A percentile compares a stretch with the other conserved stretches of the same genome.
phyloP scores from a whole-genome alignment of 2,888 invertebrate genomes.

The Drosophila recens region DNA sequence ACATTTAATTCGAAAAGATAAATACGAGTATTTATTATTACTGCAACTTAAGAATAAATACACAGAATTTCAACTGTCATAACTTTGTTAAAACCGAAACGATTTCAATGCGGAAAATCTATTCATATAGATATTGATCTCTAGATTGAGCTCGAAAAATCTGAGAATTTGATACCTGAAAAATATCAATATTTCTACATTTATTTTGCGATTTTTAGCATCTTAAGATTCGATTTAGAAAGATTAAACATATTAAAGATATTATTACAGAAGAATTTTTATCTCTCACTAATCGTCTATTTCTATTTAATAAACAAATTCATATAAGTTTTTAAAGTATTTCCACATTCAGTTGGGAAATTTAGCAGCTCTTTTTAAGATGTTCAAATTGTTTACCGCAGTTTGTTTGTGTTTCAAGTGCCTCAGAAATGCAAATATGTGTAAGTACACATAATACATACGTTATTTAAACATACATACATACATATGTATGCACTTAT shows the following conservation, averaged over 20 bases:
- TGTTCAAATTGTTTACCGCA: conserved; percentile 9
- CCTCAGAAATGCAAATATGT: conserved; percentile 39
- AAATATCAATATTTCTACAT: background rate
- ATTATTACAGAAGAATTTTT: background rate
- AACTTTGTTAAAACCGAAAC: background rate
- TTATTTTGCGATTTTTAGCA: too few relatives aligned
- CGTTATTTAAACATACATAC: background rate
- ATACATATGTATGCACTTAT: conserved; percentile 15
- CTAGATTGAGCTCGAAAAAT: background rate
- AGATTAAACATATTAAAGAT: background rate
- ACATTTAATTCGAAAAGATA: conserved; percentile 2
- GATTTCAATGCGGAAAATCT: background rate
- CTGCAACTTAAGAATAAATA: background rate
- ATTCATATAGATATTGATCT: background rate
- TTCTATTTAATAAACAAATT: background rate
- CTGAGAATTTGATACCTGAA: background rate
- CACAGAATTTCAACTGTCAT: background rate
- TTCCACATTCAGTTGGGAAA: background rate
- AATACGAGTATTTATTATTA: conserved; percentile 1
- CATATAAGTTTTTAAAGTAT: background rate
- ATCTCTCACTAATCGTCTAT: background rate
- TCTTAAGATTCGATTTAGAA: background rate
- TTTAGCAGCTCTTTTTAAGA: background rate
- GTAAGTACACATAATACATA: conserved; percentile 23
- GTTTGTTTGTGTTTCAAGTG: conserved; percentile 39